A percentile compares a stretch with the other conserved stretches of the same genome.
Conservation (phyloP, 2,797 vertebrate species). For the Columba guinea region DNA sequence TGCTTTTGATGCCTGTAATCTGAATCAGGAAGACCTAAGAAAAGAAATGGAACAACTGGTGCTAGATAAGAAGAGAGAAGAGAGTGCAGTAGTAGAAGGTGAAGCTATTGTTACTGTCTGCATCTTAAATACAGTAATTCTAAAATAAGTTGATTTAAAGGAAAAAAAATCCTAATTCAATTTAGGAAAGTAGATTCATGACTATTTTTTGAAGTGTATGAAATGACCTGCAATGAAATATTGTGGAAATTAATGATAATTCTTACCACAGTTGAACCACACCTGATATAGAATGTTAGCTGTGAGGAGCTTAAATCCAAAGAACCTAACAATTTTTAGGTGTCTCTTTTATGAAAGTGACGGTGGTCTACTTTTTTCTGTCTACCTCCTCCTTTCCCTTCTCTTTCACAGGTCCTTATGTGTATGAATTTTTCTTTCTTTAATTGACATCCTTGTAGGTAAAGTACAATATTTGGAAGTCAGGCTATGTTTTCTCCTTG, state of each 20-base stretch:
- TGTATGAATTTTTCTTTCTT: not conserved
- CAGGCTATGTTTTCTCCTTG: not conserved
- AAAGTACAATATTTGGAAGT: not conserved
- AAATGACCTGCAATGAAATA: not conserved
- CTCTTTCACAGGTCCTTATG: not conserved
- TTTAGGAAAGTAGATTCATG: not conserved
- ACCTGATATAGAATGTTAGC: not conserved
- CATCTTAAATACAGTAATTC: not conserved
- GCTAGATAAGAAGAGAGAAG: constrained; percentile 89
- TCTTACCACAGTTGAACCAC: not conserved
- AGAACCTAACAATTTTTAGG: not conserved
- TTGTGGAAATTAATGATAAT: not conserved
- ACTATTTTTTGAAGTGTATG: not conserved
- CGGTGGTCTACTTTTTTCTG: not conserved
- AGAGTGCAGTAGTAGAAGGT: constrained; percentile 82
- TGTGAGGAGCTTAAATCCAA: not conserved
- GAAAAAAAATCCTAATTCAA: not conserved
- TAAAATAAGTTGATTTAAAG: not conserved
- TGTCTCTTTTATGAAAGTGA: not conserved
- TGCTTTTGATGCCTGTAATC: constrained; percentile 88
- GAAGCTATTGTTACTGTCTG: not conserved
- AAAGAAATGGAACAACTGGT: constrained; percentile 98
- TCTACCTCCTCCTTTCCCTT: not conserved
- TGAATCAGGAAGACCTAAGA: constrained; percentile 92
- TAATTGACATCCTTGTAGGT: not conserved